Evolutionary conservation across 2,888 invertebrate species (phyloP).

Genomic region (Hesperia comma): DNA sequence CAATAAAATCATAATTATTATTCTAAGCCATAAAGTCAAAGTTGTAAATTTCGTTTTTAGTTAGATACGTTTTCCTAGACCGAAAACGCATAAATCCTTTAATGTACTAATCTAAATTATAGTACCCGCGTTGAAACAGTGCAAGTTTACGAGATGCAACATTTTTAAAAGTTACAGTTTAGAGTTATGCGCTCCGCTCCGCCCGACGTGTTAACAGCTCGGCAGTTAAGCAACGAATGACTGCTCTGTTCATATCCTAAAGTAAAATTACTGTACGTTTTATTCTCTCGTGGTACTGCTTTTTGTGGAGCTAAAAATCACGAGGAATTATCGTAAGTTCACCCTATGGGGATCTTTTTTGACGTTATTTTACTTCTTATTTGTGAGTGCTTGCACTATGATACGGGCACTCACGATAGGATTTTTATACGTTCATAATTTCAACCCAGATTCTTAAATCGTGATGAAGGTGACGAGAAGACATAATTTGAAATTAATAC

Average conservation of each 20-base stretch:
- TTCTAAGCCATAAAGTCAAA: neutral
- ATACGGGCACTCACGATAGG: no score
- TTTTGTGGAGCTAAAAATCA: no score
- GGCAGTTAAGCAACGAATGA: slow-evolving; percentile 13
- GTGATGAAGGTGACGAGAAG: no score
- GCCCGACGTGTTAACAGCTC: slow-evolving; percentile 14
- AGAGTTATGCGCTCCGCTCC: slow-evolving; percentile 4
- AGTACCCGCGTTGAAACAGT: neutral
- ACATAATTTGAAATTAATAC: no score
- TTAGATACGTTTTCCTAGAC: neutral
- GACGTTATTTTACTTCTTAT: no score
- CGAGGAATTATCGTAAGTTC: no score
- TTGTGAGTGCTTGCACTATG: neutral
- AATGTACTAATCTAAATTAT: slow-evolving; percentile 1
- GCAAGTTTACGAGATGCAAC: slow-evolving; percentile 8
- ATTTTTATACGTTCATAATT: no score
- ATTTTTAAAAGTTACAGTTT: slow-evolving; percentile 8
- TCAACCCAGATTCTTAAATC: no score
- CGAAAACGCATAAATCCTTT: neutral
- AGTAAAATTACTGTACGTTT: neutral
- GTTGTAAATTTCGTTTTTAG: neutral
- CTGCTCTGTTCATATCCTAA: slow-evolving; percentile 1
- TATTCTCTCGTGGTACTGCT: neutral
- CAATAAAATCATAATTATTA: no score
- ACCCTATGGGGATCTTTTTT: no score